A percentile compares a stretch with the other conserved stretches of the same genome.
Evolutionary conservation across 2,113 vertebrate genomes (phyloP).

Genomic region (Campylorhamphus procurvoides): DNA sequence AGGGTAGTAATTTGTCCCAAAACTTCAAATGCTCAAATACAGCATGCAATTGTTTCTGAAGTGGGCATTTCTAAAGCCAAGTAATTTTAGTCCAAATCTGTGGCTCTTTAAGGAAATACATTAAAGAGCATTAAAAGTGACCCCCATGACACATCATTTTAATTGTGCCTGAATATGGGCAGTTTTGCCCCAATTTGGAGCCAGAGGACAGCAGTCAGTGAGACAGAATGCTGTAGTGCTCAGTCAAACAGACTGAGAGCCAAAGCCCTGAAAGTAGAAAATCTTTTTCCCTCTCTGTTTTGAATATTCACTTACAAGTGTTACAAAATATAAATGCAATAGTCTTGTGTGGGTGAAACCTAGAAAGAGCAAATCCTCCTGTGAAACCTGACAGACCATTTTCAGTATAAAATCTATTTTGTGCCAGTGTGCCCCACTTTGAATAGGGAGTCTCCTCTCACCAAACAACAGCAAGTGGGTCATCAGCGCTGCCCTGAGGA

Average conservation of each 20-base stretch:
- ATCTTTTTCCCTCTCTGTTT: background rate
- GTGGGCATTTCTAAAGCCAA: background rate
- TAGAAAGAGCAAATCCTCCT: background rate
- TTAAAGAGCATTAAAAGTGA: background rate
- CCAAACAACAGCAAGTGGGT: fast-evolving
- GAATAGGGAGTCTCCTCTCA: background rate
- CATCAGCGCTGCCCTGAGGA: background rate
- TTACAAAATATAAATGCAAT: background rate
- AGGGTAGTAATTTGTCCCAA: background rate
- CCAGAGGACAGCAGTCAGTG: background rate
- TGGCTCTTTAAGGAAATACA: background rate
- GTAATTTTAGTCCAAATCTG: background rate
- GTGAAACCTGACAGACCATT: background rate
- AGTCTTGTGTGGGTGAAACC: background rate
- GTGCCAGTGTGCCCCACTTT: background rate
- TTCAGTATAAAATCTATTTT: background rate
- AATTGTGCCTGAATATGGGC: background rate
- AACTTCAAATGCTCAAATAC: background rate
- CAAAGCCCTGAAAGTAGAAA: background rate
- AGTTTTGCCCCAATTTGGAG: background rate
- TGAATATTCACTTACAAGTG: background rate
- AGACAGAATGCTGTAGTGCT: background rate
- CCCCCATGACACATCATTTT: background rate
- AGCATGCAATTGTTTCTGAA: background rate
- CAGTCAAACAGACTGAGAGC: background rate